A percentile compares a stretch with the other conserved stretches of the same genome.
phyloP scores from a whole-genome alignment of 1,140 invertebrate genomes.

The Pogonomyrmex barbatus region DNA sequence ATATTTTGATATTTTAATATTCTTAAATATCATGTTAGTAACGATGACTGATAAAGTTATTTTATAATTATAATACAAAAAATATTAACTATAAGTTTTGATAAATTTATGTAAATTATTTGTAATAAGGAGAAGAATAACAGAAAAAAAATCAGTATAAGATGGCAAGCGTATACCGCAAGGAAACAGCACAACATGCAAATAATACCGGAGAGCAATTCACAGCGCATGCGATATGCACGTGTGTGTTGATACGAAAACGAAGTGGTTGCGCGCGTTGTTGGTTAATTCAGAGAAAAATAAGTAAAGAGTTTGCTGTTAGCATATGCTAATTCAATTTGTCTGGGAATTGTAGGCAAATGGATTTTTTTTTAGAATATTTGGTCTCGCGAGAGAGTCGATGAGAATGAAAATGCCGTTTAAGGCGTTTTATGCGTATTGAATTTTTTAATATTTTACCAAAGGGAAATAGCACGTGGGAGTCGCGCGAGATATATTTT shows the following conservation, averaged over 20 bases:
- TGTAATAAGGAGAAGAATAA: background rate
- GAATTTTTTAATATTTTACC: background rate
- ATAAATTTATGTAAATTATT: slow-evolving; percentile 1
- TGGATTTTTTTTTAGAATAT: background rate
- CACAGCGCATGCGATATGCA: background rate
- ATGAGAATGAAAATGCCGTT: background rate
- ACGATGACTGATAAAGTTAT: background rate
- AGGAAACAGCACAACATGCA: background rate
- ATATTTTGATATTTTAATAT: slow-evolving; percentile 3
- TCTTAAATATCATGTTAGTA: background rate
- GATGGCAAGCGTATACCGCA: background rate
- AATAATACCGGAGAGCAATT: slow-evolving; percentile 18
- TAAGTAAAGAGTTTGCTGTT: slow-evolving; percentile 1
- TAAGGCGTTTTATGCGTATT: background rate
- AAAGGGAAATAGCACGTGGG: background rate
- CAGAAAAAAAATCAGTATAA: background rate
- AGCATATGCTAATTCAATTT: slow-evolving; percentile 45
- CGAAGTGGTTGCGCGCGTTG: background rate
- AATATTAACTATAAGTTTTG: background rate
- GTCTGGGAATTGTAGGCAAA: background rate
- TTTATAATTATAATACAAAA: background rate
- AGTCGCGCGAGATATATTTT: background rate
- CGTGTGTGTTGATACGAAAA: background rate
- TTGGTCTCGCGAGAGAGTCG: background rate
- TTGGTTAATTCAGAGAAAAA: slow-evolving; percentile 19